A percentile compares a stretch with the other conserved stretches of the same genome.
phyloP scores from a whole-genome alignment of 2,797 vertebrate genomes.

The Chaetodon trifasciatus region DNA sequence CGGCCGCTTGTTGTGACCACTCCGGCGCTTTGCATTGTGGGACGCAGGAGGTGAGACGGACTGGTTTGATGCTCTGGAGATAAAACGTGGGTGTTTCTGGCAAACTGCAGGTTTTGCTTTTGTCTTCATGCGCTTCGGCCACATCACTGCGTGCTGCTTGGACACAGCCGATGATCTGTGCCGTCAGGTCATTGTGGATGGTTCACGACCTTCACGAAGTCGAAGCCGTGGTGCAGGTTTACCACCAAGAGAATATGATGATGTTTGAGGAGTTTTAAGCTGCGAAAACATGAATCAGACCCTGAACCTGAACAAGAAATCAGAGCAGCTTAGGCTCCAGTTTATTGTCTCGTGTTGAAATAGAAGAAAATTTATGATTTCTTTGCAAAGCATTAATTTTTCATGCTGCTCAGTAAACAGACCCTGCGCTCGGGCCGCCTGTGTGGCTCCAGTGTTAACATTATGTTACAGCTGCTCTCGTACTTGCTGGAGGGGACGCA shows the following conservation, averaged over 20 bases:
- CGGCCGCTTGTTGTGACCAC: too few species aligned
- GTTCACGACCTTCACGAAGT: background rate
- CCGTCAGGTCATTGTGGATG: background rate
- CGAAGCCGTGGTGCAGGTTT: too few species aligned
- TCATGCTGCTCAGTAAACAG: slow-evolving; percentile 13
- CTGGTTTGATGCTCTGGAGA: too few species aligned
- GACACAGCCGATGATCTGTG: background rate
- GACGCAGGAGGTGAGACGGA: too few species aligned
- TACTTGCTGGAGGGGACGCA: slow-evolving; percentile 25
- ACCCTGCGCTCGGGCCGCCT: background rate
- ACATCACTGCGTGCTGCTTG: too few species aligned
- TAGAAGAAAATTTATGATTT: slow-evolving; percentile 13
- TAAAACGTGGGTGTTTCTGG: too few species aligned
- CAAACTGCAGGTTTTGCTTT: too few species aligned
- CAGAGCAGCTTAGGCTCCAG: too few species aligned
- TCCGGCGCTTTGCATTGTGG: too few species aligned
- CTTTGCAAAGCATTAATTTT: slow-evolving; percentile 30
- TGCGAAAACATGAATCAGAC: background rate
- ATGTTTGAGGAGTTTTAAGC: background rate
- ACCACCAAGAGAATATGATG: too few species aligned
- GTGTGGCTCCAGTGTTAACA: slow-evolving; percentile 24
- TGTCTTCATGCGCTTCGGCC: too few species aligned
- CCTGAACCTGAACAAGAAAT: too few species aligned
- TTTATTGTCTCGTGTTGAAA: background rate
- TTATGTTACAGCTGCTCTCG: slow-evolving; percentile 25